Conservation (phyloP, 2,797 vertebrate genomes). For the Buphagus erythrorhynchus region DNA sequence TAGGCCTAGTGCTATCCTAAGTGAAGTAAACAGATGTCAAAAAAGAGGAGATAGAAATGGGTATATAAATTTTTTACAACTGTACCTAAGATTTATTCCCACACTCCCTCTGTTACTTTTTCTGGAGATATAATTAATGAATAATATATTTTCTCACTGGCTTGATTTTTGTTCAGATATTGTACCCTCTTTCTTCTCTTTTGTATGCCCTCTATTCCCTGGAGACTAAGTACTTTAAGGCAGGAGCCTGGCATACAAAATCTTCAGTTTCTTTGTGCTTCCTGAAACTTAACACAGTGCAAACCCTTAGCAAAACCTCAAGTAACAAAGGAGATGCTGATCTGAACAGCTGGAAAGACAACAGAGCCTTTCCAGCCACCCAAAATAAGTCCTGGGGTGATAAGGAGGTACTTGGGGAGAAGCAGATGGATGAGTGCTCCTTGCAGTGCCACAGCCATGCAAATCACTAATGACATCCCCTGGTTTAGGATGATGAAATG, state of each 20-base stretch:
- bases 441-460: not conserved
- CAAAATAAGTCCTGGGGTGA: not conserved
- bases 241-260: constrained; percentile 18
- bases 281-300: constrained; percentile 3
- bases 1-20: not conserved
- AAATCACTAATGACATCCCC: not conserved
- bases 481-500: constrained; percentile 12
- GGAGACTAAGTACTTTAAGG: not conserved
- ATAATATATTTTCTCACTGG: constrained; percentile 17
- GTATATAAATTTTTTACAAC: not conserved
- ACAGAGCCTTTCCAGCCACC: not conserved
- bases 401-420: not conserved
- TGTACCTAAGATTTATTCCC: not conserved
- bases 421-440: not conserved
- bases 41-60: not conserved
- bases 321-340: not conserved
- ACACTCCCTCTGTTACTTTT: not conserved
- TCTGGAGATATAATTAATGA: constrained; percentile 14
- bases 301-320: not conserved
- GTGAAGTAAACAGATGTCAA: not conserved
- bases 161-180: constrained; percentile 26
- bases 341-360: not conserved
- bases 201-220: constrained; percentile 7
- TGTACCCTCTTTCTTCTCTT: not conserved
- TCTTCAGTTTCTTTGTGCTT: constrained; percentile 4